phyloP scores from a whole-genome alignment of 2,113 vertebrate genomes.

The Odocoileus virginianus region DNA sequence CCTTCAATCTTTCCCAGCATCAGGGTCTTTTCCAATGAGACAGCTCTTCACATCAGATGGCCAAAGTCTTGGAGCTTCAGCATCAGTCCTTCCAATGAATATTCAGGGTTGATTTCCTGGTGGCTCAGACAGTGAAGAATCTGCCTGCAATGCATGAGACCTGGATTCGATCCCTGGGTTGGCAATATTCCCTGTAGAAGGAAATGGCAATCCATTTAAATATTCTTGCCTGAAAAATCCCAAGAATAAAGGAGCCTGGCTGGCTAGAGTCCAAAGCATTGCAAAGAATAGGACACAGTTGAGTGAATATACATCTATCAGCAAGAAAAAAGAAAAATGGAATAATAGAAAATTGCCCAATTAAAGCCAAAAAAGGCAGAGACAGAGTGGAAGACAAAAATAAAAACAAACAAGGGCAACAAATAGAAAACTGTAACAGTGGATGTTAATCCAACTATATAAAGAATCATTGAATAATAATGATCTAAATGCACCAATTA shows the following conservation, averaged over 20 bases:
- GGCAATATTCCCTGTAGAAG: not conserved
- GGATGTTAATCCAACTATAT: not conserved
- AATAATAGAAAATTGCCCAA: not conserved
- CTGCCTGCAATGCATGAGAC: not conserved
- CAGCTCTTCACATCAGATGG: not conserved
- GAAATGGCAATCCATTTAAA: not conserved
- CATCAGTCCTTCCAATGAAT: not conserved
- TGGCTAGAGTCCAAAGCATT: not conserved
- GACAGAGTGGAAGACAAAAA: not conserved
- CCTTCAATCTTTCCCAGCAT: not conserved
- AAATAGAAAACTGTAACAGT: not conserved
- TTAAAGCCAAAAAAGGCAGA: not conserved
- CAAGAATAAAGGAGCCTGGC: not conserved
- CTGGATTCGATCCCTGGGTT: not conserved
- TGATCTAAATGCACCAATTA: not conserved
- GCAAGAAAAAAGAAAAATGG: not conserved
- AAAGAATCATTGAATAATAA: not conserved
- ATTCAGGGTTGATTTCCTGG: not conserved
- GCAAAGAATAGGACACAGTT: not conserved
- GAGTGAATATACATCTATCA: not conserved
- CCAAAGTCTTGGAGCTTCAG: not conserved
- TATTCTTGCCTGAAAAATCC: not conserved
- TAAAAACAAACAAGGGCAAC: not conserved
- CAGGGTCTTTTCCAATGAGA: not conserved
- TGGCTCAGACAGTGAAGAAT: not conserved